A percentile compares a stretch with the other conserved stretches of the same genome.
These are phyloP conservation scores for Penelope pileata DNA, from an alignment of 2,113 vertebrate genomes.

Conservation along the genomic window DNA sequence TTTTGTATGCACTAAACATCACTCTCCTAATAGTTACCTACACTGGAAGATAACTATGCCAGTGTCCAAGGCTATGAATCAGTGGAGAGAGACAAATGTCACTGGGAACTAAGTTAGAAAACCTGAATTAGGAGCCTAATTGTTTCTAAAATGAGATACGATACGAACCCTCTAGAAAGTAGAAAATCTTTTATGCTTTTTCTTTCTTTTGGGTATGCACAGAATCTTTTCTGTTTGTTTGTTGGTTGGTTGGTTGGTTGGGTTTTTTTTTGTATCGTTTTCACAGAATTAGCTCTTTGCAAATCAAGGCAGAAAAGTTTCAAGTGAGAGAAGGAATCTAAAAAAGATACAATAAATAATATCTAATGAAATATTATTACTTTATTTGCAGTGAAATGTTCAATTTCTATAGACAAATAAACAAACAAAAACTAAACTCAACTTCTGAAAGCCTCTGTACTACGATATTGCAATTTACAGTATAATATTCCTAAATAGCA, in stretches of 20 bases:
- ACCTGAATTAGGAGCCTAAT: not conserved
- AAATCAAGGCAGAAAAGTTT: not conserved
- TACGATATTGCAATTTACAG: not conserved
- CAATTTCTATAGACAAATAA: not conserved
- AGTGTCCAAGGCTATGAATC: not conserved
- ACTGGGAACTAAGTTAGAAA: not conserved
- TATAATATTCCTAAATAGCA: not conserved
- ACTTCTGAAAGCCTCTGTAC: not conserved
- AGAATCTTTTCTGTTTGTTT: not conserved
- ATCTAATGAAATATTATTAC: not conserved
- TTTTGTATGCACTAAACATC: not conserved
- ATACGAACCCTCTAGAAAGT: not conserved
- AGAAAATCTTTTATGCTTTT: not conserved
- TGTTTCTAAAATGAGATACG: not conserved
- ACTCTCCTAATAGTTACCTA: not conserved
- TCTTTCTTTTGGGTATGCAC: not conserved
- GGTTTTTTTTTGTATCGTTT: not conserved
- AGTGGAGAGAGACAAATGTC: not conserved
- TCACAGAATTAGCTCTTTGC: not conserved
- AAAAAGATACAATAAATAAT: not conserved
- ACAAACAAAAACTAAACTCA: not conserved
- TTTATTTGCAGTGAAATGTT: not conserved
- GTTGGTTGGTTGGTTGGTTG: no score
- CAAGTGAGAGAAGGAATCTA: not conserved
- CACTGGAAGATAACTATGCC: not conserved